Conservation (phyloP, 37 sponge, comb jelly and placozoan genomes). For the Beroe forskalii region DNA sequence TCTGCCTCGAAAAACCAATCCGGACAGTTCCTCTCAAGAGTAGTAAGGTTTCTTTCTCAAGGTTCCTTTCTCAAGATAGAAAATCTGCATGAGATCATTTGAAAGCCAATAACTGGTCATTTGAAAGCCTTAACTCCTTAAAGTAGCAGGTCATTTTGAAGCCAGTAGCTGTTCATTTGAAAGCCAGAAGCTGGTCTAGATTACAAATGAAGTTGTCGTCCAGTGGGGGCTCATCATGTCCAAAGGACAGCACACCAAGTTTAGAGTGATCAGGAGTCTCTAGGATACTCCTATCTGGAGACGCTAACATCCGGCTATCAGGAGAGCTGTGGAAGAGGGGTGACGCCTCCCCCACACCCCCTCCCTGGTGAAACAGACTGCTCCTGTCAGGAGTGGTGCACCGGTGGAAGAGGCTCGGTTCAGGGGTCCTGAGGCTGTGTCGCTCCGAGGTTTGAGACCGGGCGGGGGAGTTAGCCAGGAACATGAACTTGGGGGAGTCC, state of each 20-base stretch:
- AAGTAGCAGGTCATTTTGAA: too few relatives aligned
- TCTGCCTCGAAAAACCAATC: too few relatives aligned
- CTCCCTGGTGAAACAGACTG: background rate
- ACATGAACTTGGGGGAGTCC: slow-evolving; percentile 33
- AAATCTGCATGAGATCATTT: too few relatives aligned
- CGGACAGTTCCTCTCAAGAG: too few relatives aligned
- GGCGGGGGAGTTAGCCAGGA: background rate
- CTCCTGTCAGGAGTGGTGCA: background rate
- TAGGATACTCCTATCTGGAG: background rate
- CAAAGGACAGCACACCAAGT: slow-evolving; percentile 3
- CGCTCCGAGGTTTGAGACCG: slow-evolving; percentile 8
- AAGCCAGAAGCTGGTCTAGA: background rate
- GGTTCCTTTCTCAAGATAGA: too few relatives aligned
- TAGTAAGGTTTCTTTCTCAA: too few relatives aligned
- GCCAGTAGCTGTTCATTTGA: too few relatives aligned
- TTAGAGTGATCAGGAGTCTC: slow-evolving; percentile 40
- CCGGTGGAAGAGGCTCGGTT: background rate
- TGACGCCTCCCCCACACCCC: background rate
- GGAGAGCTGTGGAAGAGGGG: background rate
- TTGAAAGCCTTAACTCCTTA: too few relatives aligned
- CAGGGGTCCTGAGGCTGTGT: background rate
- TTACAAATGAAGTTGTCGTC: slow-evolving; percentile 37
- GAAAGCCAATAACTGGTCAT: too few relatives aligned
- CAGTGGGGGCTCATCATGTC: background rate
- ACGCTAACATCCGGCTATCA: background rate